Evolutionary conservation across 2,888 invertebrate species (phyloP), one percentile per base, ranked within the genome.

Genomic region (Pseudococcus jackbeardsleyi): DNA sequence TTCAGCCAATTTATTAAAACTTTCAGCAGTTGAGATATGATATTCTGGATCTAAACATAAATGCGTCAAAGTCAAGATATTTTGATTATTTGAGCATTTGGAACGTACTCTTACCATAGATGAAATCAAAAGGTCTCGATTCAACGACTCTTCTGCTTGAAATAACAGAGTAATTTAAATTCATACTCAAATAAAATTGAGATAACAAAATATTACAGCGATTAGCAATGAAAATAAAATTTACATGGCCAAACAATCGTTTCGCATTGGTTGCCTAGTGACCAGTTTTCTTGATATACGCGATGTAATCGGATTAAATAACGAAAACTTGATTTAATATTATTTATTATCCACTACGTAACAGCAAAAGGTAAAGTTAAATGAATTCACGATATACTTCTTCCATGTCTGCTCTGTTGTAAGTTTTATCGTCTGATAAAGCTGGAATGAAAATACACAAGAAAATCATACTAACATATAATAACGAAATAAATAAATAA

Each of bases 41-140:
- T 85, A 85, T 64, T 26, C 64, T 19, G 64, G 19, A 42, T 85
- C 85, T 85, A 64, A 26, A 64, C 11, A 85, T 19, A 12, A 2
- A 8, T 33, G 26, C 7, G 19, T 59, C 19, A 5, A 19, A 19
- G 59, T 22, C 6, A 12, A 72, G 5, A 33, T 12, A 33, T 12
- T 72, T 72, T 2, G 0, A 12, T 33, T 33, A 72, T 12, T 12
- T 72, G 26, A 26, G 2, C 11, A 72, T 12, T 12, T 33, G 33
- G 26, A 26, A 33, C 11, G 12, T 6, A 79, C 0, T 42, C 85
- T 42, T 42, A 85, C 85, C 85, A n/a, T 64, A 85, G n/a, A 85
- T 39, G n/a, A 85, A 64, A 42, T 85, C 85, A 39, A 85, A 64
- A 9, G 85, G 85, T 19, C 85, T 85, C n/a, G 64, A 64, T 85